A percentile compares a stretch with the other conserved stretches of the same genome.
These are phyloP conservation scores for Mustela nigripes DNA, from an alignment of 2,113 vertebrate species.

Conservation along the genomic window DNA sequence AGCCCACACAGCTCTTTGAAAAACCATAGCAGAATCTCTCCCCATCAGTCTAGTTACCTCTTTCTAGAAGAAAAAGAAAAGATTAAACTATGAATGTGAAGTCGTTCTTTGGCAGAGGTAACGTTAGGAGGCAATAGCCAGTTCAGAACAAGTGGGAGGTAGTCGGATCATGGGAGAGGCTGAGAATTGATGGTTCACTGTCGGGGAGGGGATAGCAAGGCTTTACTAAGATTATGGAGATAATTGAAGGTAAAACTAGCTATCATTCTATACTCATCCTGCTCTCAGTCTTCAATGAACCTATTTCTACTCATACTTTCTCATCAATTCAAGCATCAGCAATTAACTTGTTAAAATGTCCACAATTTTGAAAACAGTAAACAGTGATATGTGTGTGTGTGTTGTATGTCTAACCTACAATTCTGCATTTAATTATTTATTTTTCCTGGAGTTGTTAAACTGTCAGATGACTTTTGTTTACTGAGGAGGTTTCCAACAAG, in stretches of 20 bases:
- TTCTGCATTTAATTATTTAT: background rate
- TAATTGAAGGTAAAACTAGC: background rate
- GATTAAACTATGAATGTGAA: background rate
- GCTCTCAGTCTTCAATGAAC: background rate
- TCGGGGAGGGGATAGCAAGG: no score
- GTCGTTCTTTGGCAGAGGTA: slow-evolving; percentile 32
- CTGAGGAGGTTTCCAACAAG: background rate
- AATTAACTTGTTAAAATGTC: background rate
- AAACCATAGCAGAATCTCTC: background rate
- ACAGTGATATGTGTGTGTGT: background rate
- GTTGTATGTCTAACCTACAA: background rate
- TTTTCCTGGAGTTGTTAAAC: slow-evolving; percentile 1
- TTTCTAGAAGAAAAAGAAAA: background rate
- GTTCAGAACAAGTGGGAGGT: background rate
- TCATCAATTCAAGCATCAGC: background rate
- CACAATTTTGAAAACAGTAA: background rate
- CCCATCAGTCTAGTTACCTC: background rate
- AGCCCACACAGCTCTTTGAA: background rate
- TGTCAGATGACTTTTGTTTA: background rate
- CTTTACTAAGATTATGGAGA: background rate
- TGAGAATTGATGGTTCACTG: background rate
- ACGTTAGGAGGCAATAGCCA: background rate
- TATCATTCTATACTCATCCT: background rate
- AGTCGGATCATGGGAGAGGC: background rate
- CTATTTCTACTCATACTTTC: background rate